Evolutionary conservation across 2,888 invertebrate genomes (phyloP).

Genomic region (Drosophila gaucha): DNA sequence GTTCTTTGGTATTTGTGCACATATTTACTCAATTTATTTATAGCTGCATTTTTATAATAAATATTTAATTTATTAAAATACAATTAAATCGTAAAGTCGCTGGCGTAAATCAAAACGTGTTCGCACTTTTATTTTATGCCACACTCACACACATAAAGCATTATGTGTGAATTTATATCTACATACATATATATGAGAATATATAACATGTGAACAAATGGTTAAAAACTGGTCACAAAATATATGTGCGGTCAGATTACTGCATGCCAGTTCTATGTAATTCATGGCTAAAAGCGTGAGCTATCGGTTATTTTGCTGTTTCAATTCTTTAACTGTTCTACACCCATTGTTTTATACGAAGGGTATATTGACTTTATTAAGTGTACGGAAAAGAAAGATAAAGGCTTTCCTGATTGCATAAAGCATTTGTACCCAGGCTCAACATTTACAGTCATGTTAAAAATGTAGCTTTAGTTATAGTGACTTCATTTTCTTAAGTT

Average conservation of each 20-base stretch:
- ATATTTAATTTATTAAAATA: constrained; percentile 80
- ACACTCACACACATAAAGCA: constrained; percentile 30
- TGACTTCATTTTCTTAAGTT: no score
- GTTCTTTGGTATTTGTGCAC: constrained; percentile 20
- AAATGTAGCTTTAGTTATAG: no score
- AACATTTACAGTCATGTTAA: background rate
- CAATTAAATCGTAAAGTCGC: constrained; percentile 66
- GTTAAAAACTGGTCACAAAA: constrained; percentile 55
- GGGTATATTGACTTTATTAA: background rate
- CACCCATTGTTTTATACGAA: background rate
- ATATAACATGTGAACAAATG: constrained; percentile 32
- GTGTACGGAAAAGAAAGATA: background rate
- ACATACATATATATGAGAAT: background rate
- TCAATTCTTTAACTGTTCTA: background rate
- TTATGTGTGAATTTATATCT: constrained; percentile 48
- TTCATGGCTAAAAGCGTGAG: constrained; percentile 57
- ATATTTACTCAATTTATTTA: constrained; percentile 72
- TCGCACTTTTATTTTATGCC: constrained; percentile 68
- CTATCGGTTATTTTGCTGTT: background rate
- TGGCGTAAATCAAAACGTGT: constrained; percentile 76
- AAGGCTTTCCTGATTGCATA: no score
- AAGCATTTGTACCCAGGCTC: background rate
- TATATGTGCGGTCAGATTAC: constrained; percentile 82
- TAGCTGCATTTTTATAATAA: constrained; percentile 67
- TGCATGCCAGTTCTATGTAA: constrained; percentile 65